Base-by-base conservation (phyloP, 2,888 invertebrate species). In the Orthosia incerta region DNA sequence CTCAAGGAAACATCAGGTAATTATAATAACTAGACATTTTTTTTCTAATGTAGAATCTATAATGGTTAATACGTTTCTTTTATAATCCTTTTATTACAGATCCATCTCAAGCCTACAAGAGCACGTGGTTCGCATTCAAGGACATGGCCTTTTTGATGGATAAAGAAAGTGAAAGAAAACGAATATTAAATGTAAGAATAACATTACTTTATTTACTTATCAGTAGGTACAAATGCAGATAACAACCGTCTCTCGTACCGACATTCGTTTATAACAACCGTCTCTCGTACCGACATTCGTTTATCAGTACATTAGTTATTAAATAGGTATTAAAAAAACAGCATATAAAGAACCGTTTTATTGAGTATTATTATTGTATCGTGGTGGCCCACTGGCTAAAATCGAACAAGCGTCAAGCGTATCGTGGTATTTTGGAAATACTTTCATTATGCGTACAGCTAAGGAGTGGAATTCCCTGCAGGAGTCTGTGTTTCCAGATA, bases 51-150 rank as follows among this genome's bases (percentile, higher is more conserved):
- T 16, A 50, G 3, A 31, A 70, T 26, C 2, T n/a, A 31, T 23
- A 15, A 50, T 39, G 12, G 39, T 69, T 26, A 45, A 57, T 39
- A 46, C 48, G 18, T 39, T 70, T 71, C 59, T 39, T 71, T 26
- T 51, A 7, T 18, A 15, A 53, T 45, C 20, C 31, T 39, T 67
- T 78, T 63, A 39, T 74, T 79, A 70, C 88, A 89, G 86, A 86
- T 87, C 69, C 79, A 45, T 63, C 74, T n/a, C 76, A 71, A 31
- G 66, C 80, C 18, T 86, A 85, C 57, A 86, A 80, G 39, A 89
- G 88, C 76, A 75, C 87, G 53, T 93, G 93, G 93, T 92, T 91
- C 69, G 92, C 85, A 31, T 93, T 91, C 70, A 86, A 91, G 23
- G 91, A 89, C 61, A 80, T 93, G 87, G 76, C 86, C 39, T 93